phyloP scores from a whole-genome alignment of 1,140 invertebrate genomes.

The Heliconius congener region DNA sequence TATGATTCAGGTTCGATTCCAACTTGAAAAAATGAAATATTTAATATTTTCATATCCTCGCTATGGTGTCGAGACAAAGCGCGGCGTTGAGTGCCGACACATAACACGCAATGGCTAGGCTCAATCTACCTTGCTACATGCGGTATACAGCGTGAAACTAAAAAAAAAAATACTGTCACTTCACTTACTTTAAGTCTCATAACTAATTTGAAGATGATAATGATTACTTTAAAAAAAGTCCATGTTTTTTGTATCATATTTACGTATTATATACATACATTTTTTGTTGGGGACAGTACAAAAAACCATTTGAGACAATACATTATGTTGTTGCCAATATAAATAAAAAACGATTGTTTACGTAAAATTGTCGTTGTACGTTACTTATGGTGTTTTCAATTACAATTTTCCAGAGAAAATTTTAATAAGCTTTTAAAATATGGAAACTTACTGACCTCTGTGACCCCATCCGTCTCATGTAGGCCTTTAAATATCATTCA shows the following conservation, averaged over 20 bases:
- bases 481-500: too few relatives aligned
- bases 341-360: not conserved
- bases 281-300: not conserved
- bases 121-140: not conserved
- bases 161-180: not conserved
- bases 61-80: too few relatives aligned
- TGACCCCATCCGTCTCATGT: not conserved
- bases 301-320: not conserved
- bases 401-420: not conserved
- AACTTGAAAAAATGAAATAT: too few relatives aligned
- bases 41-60: too few relatives aligned
- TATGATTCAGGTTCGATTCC: too few relatives aligned
- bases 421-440: not conserved
- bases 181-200: too few relatives aligned
- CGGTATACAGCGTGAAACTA: not conserved
- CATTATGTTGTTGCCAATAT: not conserved
- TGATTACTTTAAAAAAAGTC: too few relatives aligned
- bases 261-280: too few relatives aligned
- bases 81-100: too few relatives aligned
- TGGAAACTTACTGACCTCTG: not conserved
- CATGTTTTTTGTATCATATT: too few relatives aligned
- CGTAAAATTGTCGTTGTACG: not conserved
- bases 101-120: too few relatives aligned
- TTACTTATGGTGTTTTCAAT: not conserved
- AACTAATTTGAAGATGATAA: too few relatives aligned